These are phyloP conservation scores for Bedellia somnulentella DNA, from an alignment of 2,888 invertebrate genomes.

Conservation along the genomic window DNA sequence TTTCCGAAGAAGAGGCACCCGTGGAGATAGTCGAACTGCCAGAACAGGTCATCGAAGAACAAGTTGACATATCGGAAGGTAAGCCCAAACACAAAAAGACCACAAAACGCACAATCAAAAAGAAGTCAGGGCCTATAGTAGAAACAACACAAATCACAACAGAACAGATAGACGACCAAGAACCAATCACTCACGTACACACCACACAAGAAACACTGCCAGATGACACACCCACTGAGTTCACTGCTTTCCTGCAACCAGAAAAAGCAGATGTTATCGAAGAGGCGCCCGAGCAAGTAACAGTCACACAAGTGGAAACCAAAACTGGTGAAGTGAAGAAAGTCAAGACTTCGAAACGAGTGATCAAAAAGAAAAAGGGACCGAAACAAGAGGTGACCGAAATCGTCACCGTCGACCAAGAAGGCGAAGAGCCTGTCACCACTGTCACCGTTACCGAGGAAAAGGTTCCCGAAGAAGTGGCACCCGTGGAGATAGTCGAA, in stretches of 20 bases:
- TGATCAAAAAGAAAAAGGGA: slow-evolving; percentile 22
- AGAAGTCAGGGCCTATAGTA: slow-evolving; percentile 14
- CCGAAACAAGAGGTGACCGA: slow-evolving; percentile 24
- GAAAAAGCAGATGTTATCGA: slow-evolving; percentile 4
- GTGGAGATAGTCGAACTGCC: slow-evolving; percentile 18
- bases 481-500: slow-evolving; percentile 11
- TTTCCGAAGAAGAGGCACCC: slow-evolving; percentile 10
- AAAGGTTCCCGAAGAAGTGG: slow-evolving; percentile 18
- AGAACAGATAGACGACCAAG: slow-evolving; percentile 33
- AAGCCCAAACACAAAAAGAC: slow-evolving; percentile 26
- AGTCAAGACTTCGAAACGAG: slow-evolving; percentile 6
- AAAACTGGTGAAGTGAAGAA: slow-evolving; percentile 5
- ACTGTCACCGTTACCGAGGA: slow-evolving; percentile 6
- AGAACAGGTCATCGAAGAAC: slow-evolving; percentile 12
- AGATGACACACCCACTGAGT: slow-evolving; percentile 13
- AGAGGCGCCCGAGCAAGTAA: slow-evolving; percentile 8
- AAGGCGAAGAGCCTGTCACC: slow-evolving; percentile 7
- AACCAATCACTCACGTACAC: slow-evolving; percentile 28
- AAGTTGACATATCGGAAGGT: slow-evolving; percentile 13
- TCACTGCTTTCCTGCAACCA: neutral
- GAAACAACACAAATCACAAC: slow-evolving; percentile 22
- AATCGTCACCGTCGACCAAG: slow-evolving; percentile 23
- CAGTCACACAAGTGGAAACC: slow-evolving; percentile 6
- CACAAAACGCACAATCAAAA: slow-evolving; percentile 32
- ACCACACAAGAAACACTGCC: slow-evolving; percentile 21